These are phyloP conservation scores for Chaetura pelagica DNA, from an alignment of 2,113 vertebrate species.

Conservation along the genomic window DNA sequence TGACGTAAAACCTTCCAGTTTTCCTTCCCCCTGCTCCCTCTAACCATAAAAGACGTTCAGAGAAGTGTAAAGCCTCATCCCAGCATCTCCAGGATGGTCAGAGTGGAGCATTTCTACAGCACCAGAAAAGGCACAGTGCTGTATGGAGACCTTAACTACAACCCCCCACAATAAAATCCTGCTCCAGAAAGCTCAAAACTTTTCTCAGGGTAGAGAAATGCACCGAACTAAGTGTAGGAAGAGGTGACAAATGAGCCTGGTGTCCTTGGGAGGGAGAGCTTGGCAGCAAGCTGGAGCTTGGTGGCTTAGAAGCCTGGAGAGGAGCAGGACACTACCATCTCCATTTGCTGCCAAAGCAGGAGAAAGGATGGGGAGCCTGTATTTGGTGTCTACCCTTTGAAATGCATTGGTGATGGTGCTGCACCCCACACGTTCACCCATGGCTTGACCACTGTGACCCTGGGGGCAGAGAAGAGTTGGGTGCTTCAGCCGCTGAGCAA, in stretches of 20 bases:
- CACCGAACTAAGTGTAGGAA: neutral
- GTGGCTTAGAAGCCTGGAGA: neutral
- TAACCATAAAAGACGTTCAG: neutral
- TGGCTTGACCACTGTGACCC: neutral
- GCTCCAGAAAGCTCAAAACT: neutral
- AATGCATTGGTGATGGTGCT: neutral
- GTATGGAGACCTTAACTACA: neutral
- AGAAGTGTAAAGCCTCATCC: neutral
- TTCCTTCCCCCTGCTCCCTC: neutral
- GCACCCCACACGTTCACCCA: accelerated
- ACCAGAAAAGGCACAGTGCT: neutral
- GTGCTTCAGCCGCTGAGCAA: neutral
- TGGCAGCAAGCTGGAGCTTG: neutral
- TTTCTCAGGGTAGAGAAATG: neutral
- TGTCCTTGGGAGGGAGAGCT: neutral
- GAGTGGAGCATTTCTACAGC: neutral
- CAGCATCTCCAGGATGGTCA: accelerated
- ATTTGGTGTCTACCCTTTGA: neutral
- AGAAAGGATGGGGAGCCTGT: neutral
- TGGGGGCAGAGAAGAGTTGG: accelerated
- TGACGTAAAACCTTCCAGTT: neutral
- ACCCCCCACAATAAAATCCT: neutral
- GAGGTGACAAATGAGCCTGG: neutral
- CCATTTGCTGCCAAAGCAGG: neutral
- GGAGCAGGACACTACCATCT: neutral